Conservation (phyloP, 2,888 invertebrate species). For the Amphipoea oculea region DNA sequence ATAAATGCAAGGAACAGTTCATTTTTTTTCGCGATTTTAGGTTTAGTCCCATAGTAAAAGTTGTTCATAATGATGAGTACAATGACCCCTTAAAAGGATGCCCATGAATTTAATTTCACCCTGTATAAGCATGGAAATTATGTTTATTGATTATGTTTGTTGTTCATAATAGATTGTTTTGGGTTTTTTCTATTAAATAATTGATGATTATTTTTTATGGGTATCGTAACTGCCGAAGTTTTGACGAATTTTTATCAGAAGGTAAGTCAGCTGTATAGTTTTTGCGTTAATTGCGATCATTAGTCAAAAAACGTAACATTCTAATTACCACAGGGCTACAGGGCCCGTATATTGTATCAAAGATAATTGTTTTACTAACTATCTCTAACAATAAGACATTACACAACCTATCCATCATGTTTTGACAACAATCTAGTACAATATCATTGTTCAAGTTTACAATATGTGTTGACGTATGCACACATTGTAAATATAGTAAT, state of each 20-base stretch:
- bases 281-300: neutral
- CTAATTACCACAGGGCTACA: neutral
- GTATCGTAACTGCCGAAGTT: neutral
- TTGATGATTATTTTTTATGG: neutral
- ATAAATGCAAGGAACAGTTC: too few relatives aligned
- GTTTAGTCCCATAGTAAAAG: too few relatives aligned
- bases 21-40: too few relatives aligned
- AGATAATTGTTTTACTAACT: conserved; percentile 37
- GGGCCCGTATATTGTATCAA: neutral
- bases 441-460: conserved; percentile 54
- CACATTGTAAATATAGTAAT: conserved; percentile 23
- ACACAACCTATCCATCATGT: conserved; percentile 48
- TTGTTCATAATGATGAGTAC: too few relatives aligned
- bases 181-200: neutral
- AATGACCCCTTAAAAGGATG: too few relatives aligned
- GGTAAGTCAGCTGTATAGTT: neutral
- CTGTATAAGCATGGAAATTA: too few relatives aligned
- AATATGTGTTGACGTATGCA: conserved; percentile 33
- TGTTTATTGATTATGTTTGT: neutral
- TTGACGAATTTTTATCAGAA: neutral
- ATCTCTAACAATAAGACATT: conserved; percentile 25
- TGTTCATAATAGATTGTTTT: neutral
- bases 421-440: conserved; percentile 47
- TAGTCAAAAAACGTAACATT: neutral
- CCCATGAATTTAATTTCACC: too few relatives aligned